Base-by-base conservation (phyloP, 2,888 invertebrate genomes). In the Acleris holmiana region DNA sequence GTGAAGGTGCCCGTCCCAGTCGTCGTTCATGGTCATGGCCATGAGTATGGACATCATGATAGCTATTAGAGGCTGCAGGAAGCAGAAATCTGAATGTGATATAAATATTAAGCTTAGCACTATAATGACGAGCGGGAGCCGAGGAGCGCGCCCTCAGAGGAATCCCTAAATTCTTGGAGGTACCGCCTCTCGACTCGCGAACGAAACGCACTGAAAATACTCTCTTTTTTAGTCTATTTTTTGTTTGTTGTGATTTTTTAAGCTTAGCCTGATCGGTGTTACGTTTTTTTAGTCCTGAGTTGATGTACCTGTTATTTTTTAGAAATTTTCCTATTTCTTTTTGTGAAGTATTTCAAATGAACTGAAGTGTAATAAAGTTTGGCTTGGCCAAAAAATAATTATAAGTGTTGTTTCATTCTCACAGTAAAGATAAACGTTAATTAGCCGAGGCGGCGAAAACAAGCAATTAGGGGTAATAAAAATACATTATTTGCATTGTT, bases 1-100 rank as follows among this genome's bases (percentile, higher is more conserved):
- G 94, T 94, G 68, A 94, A 95, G 83, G 94, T 95, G 69, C 91
- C 89, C 57, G 91, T 93, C 68, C 93, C 93, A 74, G 93, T 93
- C 54, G 84, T 93, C 67, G 84, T 87, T 79, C 85, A 86, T 77
- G 84, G 75, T 76, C 89, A 91, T 76, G 89, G 90, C 77, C 88
- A 93, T 85, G 91, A 85, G 83, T 86, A 91, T 83, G 89, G 86
- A 74, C 88, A 91, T 86, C 90, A 93, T 91, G 92, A 81, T 79
- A 86, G 92, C 90, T 93, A 92, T 81, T 93, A 92, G 76, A 85
- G 88, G 91, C 85, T 91, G 93, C 89, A 93, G 91, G 93, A 83
- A 92, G 93, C 85, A 85, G 89, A 82, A 77, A 77, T 82, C 83
- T 79, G 88, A 93, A 89, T 93, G 93, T 93, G 93, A 93, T 93